phyloP scores from a whole-genome alignment of 37 sponge, comb jelly and placozoan genomes.

The Beroe ovata region DNA sequence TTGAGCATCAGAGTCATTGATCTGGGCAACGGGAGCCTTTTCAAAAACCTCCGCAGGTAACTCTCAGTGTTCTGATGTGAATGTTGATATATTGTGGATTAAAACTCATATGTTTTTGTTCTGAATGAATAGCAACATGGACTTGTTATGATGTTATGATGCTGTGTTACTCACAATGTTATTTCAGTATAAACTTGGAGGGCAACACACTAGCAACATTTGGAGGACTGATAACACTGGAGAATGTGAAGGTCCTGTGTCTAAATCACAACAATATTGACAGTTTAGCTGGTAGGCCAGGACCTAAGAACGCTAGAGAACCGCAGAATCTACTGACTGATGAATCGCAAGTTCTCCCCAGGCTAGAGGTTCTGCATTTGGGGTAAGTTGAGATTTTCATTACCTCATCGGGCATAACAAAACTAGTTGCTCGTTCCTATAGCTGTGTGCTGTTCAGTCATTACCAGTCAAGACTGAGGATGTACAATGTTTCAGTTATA shows the following conservation, averaged over 20 bases:
- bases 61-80: neutral
- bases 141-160: no score
- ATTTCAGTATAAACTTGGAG: slow-evolving; percentile 87
- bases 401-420: no score
- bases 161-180: no score
- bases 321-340: neutral
- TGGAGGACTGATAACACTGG: slow-evolving; percentile 79
- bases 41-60: slow-evolving; percentile 78
- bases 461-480: no score
- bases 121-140: no score
- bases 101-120: neutral
- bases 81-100: neutral
- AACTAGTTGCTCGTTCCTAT: no score
- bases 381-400: slow-evolving; percentile 73
- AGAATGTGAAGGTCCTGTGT: slow-evolving; percentile 87
- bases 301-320: neutral
- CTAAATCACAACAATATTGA: slow-evolving; percentile 90
- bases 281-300: slow-evolving; percentile 35
- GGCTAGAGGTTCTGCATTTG: slow-evolving; percentile 88
- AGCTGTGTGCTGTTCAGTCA: no score
- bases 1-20: slow-evolving; percentile 76
- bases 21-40: slow-evolving; percentile 71
- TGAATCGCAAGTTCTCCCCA: slow-evolving; percentile 69
- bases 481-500: slow-evolving; percentile 76
- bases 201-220: slow-evolving; percentile 86